Evolutionary conservation across 2,797 vertebrate species (phyloP).

Genomic region (Paedocypris micromegethes): DNA sequence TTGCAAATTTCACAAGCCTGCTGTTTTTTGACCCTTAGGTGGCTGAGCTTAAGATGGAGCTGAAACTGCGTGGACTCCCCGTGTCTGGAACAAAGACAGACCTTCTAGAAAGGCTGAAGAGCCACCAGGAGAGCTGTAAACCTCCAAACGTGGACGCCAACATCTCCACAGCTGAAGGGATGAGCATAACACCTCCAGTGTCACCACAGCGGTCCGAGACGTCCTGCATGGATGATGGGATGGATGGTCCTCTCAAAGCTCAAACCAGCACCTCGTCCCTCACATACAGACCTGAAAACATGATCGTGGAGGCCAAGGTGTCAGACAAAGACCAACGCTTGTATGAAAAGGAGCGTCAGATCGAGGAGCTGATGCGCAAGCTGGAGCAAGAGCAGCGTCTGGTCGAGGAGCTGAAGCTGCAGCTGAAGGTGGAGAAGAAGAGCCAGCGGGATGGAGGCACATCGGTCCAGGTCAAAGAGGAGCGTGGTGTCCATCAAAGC

Average conservation of each 20-base stretch:
- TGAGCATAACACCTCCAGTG: conserved; percentile 73
- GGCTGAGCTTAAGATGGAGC: conserved; percentile 89
- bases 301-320: conserved; percentile 61
- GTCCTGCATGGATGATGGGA: conserved; percentile 77
- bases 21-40: conserved; percentile 67
- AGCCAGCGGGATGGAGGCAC: conserved; percentile 66
- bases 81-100: conserved; percentile 95
- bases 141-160: conserved; percentile 46
- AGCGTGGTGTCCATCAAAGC: conserved; percentile 54
- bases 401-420: conserved; percentile 93
- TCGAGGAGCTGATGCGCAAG: conserved; percentile 88
- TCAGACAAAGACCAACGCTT: conserved; percentile 84
- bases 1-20: neutral
- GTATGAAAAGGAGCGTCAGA: conserved; percentile 93
- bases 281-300: conserved; percentile 53
- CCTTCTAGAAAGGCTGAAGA: conserved; percentile 87
- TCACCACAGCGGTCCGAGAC: conserved; percentile 83
- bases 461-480: conserved; percentile 72
- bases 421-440: conserved; percentile 89
- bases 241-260: conserved; percentile 68
- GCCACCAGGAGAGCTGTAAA: conserved; percentile 74
- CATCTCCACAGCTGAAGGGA: conserved; percentile 58
- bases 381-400: conserved; percentile 92
- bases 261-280: conserved; percentile 59
- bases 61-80: conserved; percentile 87